Percentiles rank a stretch among this genome's conserved stretches.
These are phyloP conservation scores for Craseonycteris thonglongyai DNA, from an alignment of 2,113 vertebrate species.

Conservation along the genomic window DNA sequence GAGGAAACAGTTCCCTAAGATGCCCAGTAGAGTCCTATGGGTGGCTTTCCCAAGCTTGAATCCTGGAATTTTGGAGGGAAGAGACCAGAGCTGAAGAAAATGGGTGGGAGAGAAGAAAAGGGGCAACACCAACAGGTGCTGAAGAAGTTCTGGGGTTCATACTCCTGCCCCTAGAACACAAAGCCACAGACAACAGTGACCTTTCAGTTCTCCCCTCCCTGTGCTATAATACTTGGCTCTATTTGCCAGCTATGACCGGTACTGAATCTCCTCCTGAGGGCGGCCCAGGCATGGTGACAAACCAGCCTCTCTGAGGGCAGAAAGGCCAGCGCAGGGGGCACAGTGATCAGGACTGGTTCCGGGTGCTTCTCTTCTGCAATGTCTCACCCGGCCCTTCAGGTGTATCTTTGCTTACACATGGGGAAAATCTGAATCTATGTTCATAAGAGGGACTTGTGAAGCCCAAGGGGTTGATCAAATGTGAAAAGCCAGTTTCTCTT, in stretches of 20 bases:
- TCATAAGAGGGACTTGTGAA: not conserved
- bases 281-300: not conserved
- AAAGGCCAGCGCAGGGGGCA: not conserved
- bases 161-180: not conserved
- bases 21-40: not conserved
- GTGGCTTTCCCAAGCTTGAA: not conserved
- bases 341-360: not conserved
- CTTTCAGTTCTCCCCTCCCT: not conserved
- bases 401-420: not conserved
- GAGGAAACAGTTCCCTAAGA: not conserved
- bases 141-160: not conserved
- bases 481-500: conserved; percentile 30
- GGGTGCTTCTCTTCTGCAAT: not conserved
- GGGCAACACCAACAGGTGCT: not conserved
- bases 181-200: not conserved
- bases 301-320: not conserved
- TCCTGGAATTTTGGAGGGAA: not conserved
- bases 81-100: not conserved
- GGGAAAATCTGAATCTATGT: not conserved
- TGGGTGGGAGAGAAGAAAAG: not conserved
- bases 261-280: not conserved
- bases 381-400: not conserved
- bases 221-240: not conserved
- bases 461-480: not conserved
- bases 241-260: not conserved